Evolutionary conservation across 1,140 invertebrate species (phyloP), one percentile per base, ranked within the genome.

Genomic region (Sycophila sp.): DNA sequence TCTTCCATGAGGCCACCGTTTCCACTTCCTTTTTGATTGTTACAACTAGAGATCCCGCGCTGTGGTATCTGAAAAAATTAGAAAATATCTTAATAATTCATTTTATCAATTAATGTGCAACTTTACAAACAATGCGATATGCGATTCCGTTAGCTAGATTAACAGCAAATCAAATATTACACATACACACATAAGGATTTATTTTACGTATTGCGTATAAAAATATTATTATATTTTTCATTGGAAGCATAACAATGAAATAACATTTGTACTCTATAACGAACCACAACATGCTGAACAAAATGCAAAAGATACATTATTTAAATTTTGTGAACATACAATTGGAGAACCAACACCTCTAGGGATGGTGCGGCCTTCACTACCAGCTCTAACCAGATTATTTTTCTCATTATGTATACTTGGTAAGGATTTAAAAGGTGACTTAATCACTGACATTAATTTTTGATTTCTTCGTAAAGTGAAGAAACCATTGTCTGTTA

Each of bases 1-100:
- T 97, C 94, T 71, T 97, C 94, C 63, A 93, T 91, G 17, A 96
- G 83, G 26, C 77, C 81, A 32, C 79, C 81, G 38, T 77, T 82
- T 34, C 77, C 78, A 28, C 72, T 80, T 55, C 75, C 79, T 71
- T 83, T 83, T 73, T 85, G 83, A 72, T 78, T 83, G 30, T 77
- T 81, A 58, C 65, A 74, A 55, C 77, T 73, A 75, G 80, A 81
- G 6, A 80, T 81, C 34, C 78, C 80, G 64, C 81, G 77, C 19
- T 79, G 69, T 13, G 84, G 78, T 59, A 80, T 77, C 85, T 86
- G 51, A 1, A 75, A 71, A 32, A 53, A 63, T n/a, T 38, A 49
- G n/a, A n/a, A n/a, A n/a, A n/a, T n/a, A n/a, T n/a, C n/a, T n/a
- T n/a, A n/a, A n/a, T n/a, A n/a, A n/a, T n/a, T n/a, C n/a, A n/a